Evolutionary conservation across 1,140 invertebrate species (phyloP), one percentile per base, ranked within the genome.

Genomic region (Pantala flavescens): DNA sequence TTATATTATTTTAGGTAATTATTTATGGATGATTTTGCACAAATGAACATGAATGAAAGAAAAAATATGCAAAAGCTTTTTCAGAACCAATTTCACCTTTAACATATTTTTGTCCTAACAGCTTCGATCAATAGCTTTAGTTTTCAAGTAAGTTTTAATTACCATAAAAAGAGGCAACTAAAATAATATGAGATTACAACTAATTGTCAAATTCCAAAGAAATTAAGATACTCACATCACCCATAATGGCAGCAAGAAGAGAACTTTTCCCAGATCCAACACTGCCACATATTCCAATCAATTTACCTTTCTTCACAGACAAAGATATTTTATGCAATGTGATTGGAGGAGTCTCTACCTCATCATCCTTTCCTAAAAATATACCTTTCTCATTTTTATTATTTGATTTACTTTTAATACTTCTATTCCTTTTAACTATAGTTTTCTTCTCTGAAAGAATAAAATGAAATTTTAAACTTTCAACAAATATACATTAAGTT

Each of bases 251-350:
- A 11, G 83, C 83, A 0, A 85, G 73, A 0, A 86, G 77, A 1
- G 84, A 85, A 19, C 82, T 83, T 77, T 86, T 86, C 23, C 85
- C 85, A 74, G 81, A 77, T 3, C 84, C 85, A 71, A 86, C 84
- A 74, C 70, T 74, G 79, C 85, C 75, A 85, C 84, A 77, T 14
- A 86, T 78, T 9, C 84, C 85, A 19, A 84, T 77, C n/a, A 86
- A 72, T 55, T 79, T 76, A n/a, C 81, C 81, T 24, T 76, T 43
- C 12, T 76, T 74, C 12, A 79, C 74, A 19, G 75, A 75, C 14
- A 79, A 23, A 23, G 75, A 72, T 24, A 79, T 76, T 43, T 77
- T 75, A 3, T 74, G 73, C 43, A 78, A 70, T 21, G 43, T 43
- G 49, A 63, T 43, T 28, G 74, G 49, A 11, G 71, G 73, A 23